Evolutionary conservation across 1,140 invertebrate genomes (phyloP).

Genomic region (Bilobella aurantiaca): DNA sequence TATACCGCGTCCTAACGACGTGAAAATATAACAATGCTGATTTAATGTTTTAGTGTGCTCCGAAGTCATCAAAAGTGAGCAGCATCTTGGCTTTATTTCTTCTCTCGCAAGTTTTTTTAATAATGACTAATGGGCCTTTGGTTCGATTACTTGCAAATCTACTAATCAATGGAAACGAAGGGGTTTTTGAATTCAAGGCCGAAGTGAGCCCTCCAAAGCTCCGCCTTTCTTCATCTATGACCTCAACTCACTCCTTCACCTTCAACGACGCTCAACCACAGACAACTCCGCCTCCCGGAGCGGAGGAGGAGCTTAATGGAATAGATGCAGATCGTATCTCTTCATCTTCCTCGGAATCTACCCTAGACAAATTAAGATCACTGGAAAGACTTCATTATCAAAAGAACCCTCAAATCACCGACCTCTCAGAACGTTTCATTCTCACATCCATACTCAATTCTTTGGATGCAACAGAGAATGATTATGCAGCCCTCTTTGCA

Average conservation of each 20-base stretch:
- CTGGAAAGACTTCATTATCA: not conserved
- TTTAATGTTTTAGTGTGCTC: slow-evolving; percentile 34
- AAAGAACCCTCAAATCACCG: not conserved
- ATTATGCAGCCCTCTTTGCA: slow-evolving; percentile 85
- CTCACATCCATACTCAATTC: slow-evolving; percentile 76
- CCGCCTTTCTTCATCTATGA: slow-evolving; percentile 5
- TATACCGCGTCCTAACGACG: not conserved
- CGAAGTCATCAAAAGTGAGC: slow-evolving; percentile 60
- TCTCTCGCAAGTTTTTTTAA: slow-evolving; percentile 91
- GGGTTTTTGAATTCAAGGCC: slow-evolving; percentile 22
- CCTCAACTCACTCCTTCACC: no score
- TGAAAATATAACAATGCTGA: not conserved
- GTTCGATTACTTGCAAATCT: slow-evolving; percentile 79
- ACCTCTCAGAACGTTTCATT: slow-evolving; percentile 60
- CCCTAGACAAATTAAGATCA: not conserved
- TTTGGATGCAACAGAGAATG: slow-evolving; percentile 73
- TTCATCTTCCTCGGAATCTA: not conserved
- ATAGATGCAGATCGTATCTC: not conserved
- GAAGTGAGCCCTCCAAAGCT: not conserved
- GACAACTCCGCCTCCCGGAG: not conserved
- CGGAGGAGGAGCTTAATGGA: not conserved
- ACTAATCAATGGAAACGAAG: slow-evolving; percentile 57
- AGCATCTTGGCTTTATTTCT: slow-evolving; percentile 83
- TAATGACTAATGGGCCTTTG: slow-evolving; percentile 76
- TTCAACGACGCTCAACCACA: no score